phyloP scores from a whole-genome alignment of 2,888 invertebrate species.

The Dolichomitus sp. region DNA sequence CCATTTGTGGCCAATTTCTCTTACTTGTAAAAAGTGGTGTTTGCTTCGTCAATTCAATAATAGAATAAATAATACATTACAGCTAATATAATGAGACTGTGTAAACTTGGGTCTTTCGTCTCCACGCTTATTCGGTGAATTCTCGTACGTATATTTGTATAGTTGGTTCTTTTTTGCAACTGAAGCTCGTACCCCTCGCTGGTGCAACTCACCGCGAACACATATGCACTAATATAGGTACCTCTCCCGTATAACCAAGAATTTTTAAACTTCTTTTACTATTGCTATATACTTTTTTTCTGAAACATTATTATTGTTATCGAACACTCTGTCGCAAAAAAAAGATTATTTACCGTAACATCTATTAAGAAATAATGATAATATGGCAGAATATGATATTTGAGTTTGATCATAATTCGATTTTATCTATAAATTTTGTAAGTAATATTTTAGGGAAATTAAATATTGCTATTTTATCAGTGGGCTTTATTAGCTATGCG shows the following conservation, averaged over 20 bases:
- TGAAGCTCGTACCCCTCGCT: neutral
- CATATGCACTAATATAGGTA: neutral
- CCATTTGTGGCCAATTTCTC: too few relatives aligned
- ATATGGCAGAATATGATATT: neutral
- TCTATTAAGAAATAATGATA: neutral
- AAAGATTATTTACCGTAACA: too few relatives aligned
- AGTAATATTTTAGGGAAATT: conserved; percentile 52
- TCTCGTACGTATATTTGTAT: conserved; percentile 1
- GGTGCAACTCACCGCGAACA: neutral
- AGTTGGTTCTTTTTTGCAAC: neutral
- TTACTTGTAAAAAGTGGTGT: too few relatives aligned
- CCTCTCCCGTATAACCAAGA: too few relatives aligned
- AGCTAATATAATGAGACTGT: neutral
- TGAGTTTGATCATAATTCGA: neutral
- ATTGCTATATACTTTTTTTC: too few relatives aligned
- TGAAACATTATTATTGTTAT: too few relatives aligned
- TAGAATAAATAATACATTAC: neutral
- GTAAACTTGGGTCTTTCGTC: conserved; percentile 12
- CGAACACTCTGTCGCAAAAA: too few relatives aligned
- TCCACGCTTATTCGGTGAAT: conserved; percentile 25
- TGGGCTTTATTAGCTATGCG: conserved; percentile 41
- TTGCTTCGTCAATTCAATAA: too few relatives aligned
- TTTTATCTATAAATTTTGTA: conserved; percentile 52
- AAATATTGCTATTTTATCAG: conserved; percentile 59
- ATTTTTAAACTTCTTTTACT: too few relatives aligned